Evolutionary conservation across 2,797 vertebrate genomes (phyloP).

Genomic region (Halcyon badia): DNA sequence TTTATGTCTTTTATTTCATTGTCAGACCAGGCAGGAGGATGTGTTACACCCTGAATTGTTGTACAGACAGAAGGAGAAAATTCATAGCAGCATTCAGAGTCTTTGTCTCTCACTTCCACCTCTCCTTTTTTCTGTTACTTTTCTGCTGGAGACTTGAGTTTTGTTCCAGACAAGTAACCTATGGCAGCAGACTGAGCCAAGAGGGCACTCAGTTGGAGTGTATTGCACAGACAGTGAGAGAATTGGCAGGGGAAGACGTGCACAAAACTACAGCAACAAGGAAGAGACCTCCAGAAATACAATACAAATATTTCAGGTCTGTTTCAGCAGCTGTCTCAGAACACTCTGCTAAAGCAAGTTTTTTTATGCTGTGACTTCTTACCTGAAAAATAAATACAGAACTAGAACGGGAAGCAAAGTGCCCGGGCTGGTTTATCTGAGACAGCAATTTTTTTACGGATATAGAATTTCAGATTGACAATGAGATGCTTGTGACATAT

Average conservation of each 20-base stretch:
- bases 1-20: neutral
- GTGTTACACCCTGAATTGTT: neutral
- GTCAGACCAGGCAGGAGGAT: neutral
- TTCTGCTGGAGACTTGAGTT: neutral
- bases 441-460: neutral
- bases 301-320: neutral
- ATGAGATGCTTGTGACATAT: neutral
- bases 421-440: neutral
- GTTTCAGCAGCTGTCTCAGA: conserved; percentile 1
- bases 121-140: neutral
- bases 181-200: neutral
- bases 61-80: neutral
- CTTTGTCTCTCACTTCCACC: neutral
- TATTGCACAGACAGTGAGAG: neutral
- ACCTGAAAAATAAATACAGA: conserved; percentile 41
- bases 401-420: neutral
- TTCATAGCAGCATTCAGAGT: neutral
- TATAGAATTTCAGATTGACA: neutral
- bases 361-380: neutral
- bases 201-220: neutral
- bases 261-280: neutral
- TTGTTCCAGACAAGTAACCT: neutral
- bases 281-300: neutral
- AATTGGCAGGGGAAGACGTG: accelerated
- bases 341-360: neutral